These are phyloP conservation scores for Lycocerus yunnanus DNA, from an alignment of 2,888 invertebrate species.

Conservation along the genomic window DNA sequence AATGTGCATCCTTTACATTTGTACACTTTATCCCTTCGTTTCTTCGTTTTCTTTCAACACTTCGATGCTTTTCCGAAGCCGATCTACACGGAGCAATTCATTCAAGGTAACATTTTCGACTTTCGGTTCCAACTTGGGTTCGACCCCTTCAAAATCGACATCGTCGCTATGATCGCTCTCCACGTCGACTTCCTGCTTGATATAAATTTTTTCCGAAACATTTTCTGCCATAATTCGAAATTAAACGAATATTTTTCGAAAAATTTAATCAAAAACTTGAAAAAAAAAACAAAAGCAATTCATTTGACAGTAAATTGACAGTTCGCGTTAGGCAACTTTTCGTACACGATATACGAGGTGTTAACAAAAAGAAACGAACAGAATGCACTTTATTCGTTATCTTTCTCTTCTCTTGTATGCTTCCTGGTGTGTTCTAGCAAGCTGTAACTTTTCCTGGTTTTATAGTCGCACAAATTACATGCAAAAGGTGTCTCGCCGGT, in stretches of 20 bases:
- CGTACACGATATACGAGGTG: not conserved
- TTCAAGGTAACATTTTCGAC: not conserved
- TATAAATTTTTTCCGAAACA: not conserved
- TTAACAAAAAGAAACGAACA: constrained; percentile 7
- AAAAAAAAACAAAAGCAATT: not conserved
- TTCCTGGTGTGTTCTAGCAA: not conserved
- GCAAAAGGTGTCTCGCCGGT: not conserved
- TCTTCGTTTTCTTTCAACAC: not conserved
- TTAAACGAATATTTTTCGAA: not conserved
- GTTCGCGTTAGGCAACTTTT: not conserved
- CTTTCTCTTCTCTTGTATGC: no score
- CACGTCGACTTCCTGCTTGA: not conserved
- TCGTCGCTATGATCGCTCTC: not conserved
- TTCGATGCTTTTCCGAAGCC: not conserved
- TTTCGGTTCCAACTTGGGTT: not conserved
- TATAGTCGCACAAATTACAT: not conserved
- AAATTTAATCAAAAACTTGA: not conserved
- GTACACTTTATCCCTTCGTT: not conserved
- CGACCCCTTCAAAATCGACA: not conserved
- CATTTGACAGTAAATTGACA: not conserved
- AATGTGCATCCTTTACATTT: not conserved
- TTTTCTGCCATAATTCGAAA: not conserved
- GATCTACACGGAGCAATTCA: not conserved
- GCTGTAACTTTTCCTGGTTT: not conserved
- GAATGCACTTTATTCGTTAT: not conserved